phyloP scores from a whole-genome alignment of 2,113 vertebrate species.

The Polyodon spathula region DNA sequence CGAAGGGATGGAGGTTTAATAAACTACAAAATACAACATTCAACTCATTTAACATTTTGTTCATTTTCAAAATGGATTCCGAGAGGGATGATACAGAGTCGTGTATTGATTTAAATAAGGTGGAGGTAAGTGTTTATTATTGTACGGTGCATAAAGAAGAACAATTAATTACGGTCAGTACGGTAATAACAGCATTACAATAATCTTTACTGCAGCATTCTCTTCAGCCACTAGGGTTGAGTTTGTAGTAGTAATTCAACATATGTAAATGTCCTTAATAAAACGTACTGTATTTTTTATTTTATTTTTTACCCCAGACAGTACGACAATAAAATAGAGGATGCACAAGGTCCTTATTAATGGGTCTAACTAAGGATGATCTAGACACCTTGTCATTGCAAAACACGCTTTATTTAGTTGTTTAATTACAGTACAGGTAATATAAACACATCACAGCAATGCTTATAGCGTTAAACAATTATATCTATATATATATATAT shows the following conservation, averaged over 20 bases:
- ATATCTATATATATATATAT: too few species aligned
- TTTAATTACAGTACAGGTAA: too few species aligned
- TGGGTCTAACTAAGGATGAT: too few species aligned
- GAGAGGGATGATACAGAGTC: conserved; percentile 1
- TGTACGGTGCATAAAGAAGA: neutral
- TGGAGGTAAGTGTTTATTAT: conserved; percentile 12
- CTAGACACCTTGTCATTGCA: too few species aligned
- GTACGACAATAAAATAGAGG: too few species aligned
- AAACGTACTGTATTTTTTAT: too few species aligned
- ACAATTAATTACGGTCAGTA: neutral
- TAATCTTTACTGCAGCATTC: conserved; percentile 5
- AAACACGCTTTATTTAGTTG: too few species aligned
- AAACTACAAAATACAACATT: neutral
- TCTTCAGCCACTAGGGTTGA: neutral
- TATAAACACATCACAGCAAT: too few species aligned
- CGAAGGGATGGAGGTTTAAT: conserved; percentile 15
- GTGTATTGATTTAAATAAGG: conserved; percentile 6
- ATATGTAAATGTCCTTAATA: too few species aligned
- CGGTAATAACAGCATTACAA: too few species aligned
- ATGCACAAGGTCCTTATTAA: too few species aligned
- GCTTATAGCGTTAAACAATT: too few species aligned
- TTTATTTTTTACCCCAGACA: neutral
- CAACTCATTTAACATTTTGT: neutral
- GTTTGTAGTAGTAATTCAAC: neutral
- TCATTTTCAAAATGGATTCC: conserved; percentile 14